Conservation (phyloP, 1,140 invertebrate genomes). For the Grapholita molesta region DNA sequence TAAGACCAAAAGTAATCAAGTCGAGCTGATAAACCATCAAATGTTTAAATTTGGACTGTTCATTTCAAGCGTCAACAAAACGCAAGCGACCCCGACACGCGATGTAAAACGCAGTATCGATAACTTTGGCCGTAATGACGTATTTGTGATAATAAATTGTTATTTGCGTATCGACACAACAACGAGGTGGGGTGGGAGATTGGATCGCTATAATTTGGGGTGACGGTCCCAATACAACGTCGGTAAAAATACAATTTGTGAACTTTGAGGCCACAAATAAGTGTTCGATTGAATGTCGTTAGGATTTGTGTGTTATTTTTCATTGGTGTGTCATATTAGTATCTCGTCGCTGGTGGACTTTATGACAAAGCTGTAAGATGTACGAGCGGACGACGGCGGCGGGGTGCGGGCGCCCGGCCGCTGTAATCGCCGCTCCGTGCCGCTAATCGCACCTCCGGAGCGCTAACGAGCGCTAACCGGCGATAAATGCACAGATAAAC, state of each 20-base stretch:
- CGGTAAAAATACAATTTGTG: background rate
- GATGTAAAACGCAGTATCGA: background rate
- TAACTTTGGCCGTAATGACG: background rate
- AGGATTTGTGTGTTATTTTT: too few species aligned
- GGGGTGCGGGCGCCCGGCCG: too few species aligned
- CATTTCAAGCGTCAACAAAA: too few species aligned
- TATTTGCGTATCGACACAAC: constrained; percentile 13
- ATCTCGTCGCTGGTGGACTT: too few species aligned
- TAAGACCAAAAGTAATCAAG: too few species aligned
- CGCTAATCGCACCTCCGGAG: background rate
- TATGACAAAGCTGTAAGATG: too few species aligned
- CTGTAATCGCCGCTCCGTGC: background rate
- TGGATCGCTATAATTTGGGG: constrained; percentile 9
- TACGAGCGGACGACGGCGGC: too few species aligned
- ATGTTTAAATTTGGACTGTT: too few species aligned
- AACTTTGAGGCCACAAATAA: background rate
- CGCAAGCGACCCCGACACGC: background rate
- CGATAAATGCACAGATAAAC: background rate
- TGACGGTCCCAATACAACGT: background rate
- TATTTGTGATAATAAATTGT: constrained; percentile 19
- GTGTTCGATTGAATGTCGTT: background rate
- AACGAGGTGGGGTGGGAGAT: background rate
- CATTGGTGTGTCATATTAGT: too few species aligned
- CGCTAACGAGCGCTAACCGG: background rate
- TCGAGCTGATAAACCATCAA: too few species aligned